Evolutionary conservation across 92 coral and sea anemone genomes (phyloP), one percentile per base, ranked within the genome.

Genomic region (Pocillopora grandis): DNA sequence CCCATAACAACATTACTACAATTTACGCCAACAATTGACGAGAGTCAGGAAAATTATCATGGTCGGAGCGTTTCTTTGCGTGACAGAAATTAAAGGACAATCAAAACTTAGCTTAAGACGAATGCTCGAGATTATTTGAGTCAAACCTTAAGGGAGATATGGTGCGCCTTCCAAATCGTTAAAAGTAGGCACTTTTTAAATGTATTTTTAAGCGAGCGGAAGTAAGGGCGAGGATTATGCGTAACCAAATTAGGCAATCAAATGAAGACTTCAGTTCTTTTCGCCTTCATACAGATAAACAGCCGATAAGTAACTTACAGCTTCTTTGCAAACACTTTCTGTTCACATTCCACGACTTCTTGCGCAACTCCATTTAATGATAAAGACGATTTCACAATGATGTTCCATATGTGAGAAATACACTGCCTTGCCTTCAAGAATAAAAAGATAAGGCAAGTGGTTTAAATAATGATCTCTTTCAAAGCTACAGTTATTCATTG

Each of bases 361-460:
- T 35, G 72, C 0, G 96, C 94, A 67, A 85, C 89, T 48, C 96
- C 96, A 52, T 61, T 4, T 21, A 70, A 36, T 12, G 93, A 68
- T n/a, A 85, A 76, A 13, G 96, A 90, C 16, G 94, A 93, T 79
- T 80, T 88, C 19, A 84, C 85, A 27, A 93, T 64, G 42, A 88
- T 59, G 76, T 78, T 81, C 96, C 96, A 93, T 77, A 93, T 49
- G 75, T 88, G 92, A 13, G 77, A 83, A 62, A 93, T 63, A 75
- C 96, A 93, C 75, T 88, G 89, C 18, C 96, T 87, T 56, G 85
- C 96, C 96, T 93, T 61, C 12, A 56, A 23, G 20, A 20, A 17
- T 9, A 71, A 67, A 76, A 8, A 5, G 9, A 59, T 57, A 49
- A 58, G 21, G 19, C 21, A 9, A 21, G 66, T 18, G 12, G 6